These are phyloP conservation scores for Holcopasites calliopsidis DNA, from an alignment of 1,140 invertebrate genomes.

Conservation along the genomic window DNA sequence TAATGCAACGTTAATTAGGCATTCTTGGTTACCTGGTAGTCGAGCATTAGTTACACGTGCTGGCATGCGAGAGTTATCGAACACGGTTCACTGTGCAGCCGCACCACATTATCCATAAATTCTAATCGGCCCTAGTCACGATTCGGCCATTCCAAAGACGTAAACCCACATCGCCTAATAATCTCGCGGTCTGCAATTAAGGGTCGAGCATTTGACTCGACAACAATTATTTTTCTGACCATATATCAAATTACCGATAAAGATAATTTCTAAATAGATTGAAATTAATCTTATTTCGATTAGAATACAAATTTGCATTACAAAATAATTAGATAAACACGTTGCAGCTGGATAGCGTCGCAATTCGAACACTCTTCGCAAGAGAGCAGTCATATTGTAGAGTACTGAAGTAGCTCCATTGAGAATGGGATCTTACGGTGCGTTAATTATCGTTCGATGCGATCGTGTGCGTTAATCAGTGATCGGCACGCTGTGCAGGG, in stretches of 20 bases:
- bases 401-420: background rate
- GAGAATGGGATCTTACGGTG: background rate
- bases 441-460: slow-evolving; percentile 28
- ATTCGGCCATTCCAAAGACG: background rate
- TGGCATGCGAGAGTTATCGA: slow-evolving; percentile 39
- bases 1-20: slow-evolving; percentile 38
- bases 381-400: background rate
- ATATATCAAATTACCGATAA: too few relatives aligned
- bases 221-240: too few relatives aligned
- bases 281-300: too few relatives aligned
- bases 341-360: too few relatives aligned
- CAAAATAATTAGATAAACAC: too few relatives aligned
- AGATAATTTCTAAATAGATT: too few relatives aligned
- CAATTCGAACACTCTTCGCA: too few relatives aligned
- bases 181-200: background rate
- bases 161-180: background rate
- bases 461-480: slow-evolving; percentile 53
- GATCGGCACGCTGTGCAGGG: slow-evolving; percentile 40
- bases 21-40: slow-evolving; percentile 20
- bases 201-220: too few relatives aligned
- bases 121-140: slow-evolving; percentile 15
- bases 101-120: slow-evolving; percentile 30
- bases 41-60: slow-evolving; percentile 11
- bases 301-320: too few relatives aligned
- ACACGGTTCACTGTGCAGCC: background rate